Conservation (phyloP, 1,140 invertebrate species). For the Grapholita molesta region DNA sequence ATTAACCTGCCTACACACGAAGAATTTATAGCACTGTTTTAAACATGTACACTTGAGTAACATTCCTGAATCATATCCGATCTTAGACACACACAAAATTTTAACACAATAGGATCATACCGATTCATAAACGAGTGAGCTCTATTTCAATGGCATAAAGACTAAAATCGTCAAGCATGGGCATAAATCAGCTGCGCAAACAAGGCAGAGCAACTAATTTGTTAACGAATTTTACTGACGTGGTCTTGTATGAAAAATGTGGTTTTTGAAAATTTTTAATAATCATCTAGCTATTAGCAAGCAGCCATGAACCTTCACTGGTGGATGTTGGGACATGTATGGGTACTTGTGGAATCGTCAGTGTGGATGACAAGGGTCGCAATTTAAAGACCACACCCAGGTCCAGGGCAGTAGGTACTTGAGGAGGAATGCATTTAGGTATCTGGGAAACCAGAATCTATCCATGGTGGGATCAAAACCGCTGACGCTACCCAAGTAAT, state of each 20-base stretch:
- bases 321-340: no score
- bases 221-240: background rate
- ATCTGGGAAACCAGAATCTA: no score
- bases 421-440: no score
- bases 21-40: background rate
- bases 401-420: no score
- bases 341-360: no score
- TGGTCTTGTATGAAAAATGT: background rate
- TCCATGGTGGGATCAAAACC: no score
- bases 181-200: background rate
- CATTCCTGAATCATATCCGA: slow-evolving; percentile 14
- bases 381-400: no score
- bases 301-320: no score
- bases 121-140: background rate
- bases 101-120: background rate
- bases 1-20: background rate
- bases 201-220: background rate
- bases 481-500: no score
- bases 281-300: no score
- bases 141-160: background rate
- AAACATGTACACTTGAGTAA: background rate
- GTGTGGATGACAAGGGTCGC: no score
- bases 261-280: no score
- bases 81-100: background rate
- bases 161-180: background rate